A percentile compares a stretch with the other conserved stretches of the same genome.
Evolutionary conservation across 2,113 vertebrate species (phyloP).

Genomic region (Halcyon senegalensis): DNA sequence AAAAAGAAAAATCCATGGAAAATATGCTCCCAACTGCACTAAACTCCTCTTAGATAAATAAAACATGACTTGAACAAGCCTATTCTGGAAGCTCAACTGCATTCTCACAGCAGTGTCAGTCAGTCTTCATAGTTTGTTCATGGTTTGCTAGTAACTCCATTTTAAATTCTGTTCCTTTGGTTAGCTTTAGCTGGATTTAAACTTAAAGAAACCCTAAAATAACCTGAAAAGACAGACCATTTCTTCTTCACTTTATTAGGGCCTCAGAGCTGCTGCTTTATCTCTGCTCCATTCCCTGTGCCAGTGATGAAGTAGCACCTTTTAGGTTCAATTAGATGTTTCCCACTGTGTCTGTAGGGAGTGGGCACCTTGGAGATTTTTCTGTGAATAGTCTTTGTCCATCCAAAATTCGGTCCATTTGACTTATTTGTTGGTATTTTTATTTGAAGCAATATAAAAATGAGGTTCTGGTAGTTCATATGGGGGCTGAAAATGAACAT

Average conservation of each 20-base stretch:
- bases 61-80: not conserved
- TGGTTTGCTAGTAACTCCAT: not conserved
- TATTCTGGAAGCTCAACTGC: not conserved
- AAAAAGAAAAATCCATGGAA: not conserved
- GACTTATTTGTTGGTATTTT: not conserved
- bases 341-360: rapidly evolving
- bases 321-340: not conserved
- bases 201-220: not conserved
- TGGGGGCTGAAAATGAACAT: not conserved
- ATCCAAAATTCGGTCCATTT: not conserved
- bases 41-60: conserved; percentile 15
- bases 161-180: not conserved
- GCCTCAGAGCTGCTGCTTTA: not conserved
- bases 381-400: not conserved
- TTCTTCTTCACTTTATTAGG: not conserved
- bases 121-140: not conserved
- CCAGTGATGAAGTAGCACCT: not conserved
- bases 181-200: not conserved
- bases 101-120: not conserved
- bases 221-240: not conserved
- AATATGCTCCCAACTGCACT: not conserved
- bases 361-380: not conserved
- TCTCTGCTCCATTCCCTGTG: not conserved
- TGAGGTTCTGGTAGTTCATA: not conserved
- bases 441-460: not conserved